phyloP scores from a whole-genome alignment of 1,140 invertebrate genomes.

The Ephestia elutella region DNA sequence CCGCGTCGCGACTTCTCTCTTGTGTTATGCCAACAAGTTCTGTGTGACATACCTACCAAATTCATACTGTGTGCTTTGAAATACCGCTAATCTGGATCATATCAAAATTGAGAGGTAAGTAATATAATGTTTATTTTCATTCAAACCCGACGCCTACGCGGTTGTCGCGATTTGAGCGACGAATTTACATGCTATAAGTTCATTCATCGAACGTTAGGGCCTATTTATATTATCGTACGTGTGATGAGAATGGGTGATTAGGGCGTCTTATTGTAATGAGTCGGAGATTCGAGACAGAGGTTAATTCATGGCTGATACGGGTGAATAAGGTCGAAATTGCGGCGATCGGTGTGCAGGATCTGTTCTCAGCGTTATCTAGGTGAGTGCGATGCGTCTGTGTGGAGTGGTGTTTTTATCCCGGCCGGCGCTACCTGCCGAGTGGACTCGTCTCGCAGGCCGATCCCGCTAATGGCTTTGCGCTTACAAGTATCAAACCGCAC shows the following conservation, averaged over 20 bases:
- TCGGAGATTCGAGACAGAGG: slow-evolving; percentile 27
- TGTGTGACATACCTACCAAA: slow-evolving; percentile 37
- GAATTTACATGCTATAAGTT: slow-evolving; percentile 70
- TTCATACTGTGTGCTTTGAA: slow-evolving; percentile 48
- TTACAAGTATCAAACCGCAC: slow-evolving; percentile 30
- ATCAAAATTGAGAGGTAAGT: slow-evolving; percentile 69
- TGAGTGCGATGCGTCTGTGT: slow-evolving; percentile 55
- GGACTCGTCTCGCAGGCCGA: slow-evolving; percentile 38
- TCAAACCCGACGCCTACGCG: slow-evolving; percentile 64
- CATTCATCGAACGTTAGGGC: slow-evolving; percentile 58
- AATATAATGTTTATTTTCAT: slow-evolving; percentile 63
- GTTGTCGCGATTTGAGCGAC: slow-evolving; percentile 68
- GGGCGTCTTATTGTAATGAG: slow-evolving; percentile 28
- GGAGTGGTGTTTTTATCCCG: slow-evolving; percentile 71
- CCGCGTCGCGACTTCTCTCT: slow-evolving; percentile 23
- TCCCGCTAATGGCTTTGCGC: slow-evolving; percentile 40
- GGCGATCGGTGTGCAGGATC: slow-evolving; percentile 4
- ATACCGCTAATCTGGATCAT: slow-evolving; percentile 68
- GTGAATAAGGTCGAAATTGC: slow-evolving; percentile 15
- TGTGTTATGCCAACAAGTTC: slow-evolving; percentile 54
- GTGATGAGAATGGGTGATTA: slow-evolving; percentile 57
- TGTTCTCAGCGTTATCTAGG: slow-evolving; percentile 56
- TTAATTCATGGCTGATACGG: slow-evolving; percentile 38
- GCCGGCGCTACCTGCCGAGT: slow-evolving; percentile 60
- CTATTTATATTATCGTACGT: slow-evolving; percentile 63